Conservation (phyloP, 2,888 invertebrate species). For the Pterostichus niger region DNA sequence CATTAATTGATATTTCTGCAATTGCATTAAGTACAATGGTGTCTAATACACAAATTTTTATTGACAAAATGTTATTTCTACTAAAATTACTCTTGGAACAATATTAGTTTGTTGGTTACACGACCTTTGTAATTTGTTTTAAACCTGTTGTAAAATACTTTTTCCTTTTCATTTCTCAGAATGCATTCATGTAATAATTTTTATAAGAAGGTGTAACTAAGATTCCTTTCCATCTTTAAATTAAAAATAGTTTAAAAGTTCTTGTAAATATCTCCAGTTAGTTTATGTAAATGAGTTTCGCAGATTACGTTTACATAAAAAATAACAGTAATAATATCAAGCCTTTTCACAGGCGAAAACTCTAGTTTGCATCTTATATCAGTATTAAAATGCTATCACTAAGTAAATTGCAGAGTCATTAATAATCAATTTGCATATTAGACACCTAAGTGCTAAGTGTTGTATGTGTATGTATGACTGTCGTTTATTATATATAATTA, state of each 20-base stretch:
- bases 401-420: slow-evolving; percentile 32
- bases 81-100: neutral
- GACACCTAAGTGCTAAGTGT: slow-evolving; percentile 18
- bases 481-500: slow-evolving; percentile 22
- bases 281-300: neutral
- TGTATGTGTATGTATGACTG: slow-evolving; percentile 12
- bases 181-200: slow-evolving; percentile 12
- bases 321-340: neutral
- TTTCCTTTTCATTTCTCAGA: slow-evolving; percentile 31
- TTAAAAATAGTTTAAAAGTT: neutral
- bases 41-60: neutral
- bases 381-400: too few relatives aligned
- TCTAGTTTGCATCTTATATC: too few relatives aligned
- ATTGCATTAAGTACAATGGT: neutral
- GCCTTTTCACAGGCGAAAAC: too few relatives aligned
- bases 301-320: slow-evolving; percentile 7
- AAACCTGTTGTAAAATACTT: slow-evolving; percentile 12
- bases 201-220: slow-evolving; percentile 12
- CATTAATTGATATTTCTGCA: slow-evolving; percentile 13
- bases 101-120: neutral
- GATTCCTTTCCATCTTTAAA: neutral
- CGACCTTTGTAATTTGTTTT: slow-evolving; percentile 18
- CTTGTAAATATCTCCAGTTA: neutral
- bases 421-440: slow-evolving; percentile 41
- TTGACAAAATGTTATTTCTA: too few relatives aligned